These are phyloP conservation scores for Gila orcuttii DNA, from an alignment of 2,113 vertebrate genomes.

Conservation along the genomic window DNA sequence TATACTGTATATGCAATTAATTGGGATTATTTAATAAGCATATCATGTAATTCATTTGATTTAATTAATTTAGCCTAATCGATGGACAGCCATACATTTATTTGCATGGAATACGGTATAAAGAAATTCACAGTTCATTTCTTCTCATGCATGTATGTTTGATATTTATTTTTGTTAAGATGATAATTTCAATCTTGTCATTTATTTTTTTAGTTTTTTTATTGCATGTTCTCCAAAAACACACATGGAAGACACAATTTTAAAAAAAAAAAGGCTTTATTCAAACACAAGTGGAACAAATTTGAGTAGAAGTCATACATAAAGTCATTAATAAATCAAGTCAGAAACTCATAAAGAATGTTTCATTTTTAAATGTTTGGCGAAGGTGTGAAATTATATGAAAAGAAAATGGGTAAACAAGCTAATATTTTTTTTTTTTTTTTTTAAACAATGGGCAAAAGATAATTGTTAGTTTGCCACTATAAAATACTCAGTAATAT, in stretches of 20 bases:
- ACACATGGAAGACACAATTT: background rate
- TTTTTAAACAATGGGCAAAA: no score
- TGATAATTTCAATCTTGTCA: no score
- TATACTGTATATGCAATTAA: no score
- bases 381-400: background rate
- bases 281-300: background rate
- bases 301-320: background rate
- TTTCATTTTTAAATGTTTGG: background rate
- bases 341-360: background rate
- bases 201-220: no score
- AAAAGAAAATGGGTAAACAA: background rate
- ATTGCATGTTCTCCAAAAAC: no score
- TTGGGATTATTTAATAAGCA: background rate
- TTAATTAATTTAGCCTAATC: background rate
- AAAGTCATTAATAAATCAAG: background rate
- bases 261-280: background rate
- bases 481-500: background rate
- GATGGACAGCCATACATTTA: background rate
- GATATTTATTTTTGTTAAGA: no score
- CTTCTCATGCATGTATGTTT: no score
- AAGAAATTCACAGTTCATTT: background rate
- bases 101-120: background rate
- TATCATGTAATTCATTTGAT: background rate
- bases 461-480: background rate
- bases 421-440: background rate